Base-by-base conservation (phyloP, 92 coral and sea anemone genomes). In the Epizoanthus ramosus region DNA sequence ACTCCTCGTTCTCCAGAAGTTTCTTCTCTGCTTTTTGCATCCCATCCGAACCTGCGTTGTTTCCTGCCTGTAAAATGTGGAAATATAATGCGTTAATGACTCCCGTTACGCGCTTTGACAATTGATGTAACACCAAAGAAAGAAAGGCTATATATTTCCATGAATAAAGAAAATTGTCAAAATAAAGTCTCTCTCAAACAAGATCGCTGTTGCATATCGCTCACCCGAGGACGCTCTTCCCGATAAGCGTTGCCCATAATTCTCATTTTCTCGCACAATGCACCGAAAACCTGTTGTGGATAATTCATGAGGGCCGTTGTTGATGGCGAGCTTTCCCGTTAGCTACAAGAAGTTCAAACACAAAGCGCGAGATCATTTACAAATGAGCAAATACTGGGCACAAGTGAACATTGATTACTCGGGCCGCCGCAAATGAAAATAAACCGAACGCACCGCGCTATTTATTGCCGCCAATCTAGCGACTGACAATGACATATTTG, bases 1-100 rank as follows among this genome's bases (percentile, higher is more conserved):
- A 90, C 33, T 89, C 92, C 69, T 94, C 97, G 72, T 94, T 97
- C 59, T 97, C 99, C 73, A 94, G 98, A 2, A 97, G 93, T 81
- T 97, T 90, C 85, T 84, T 90, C 87, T 94, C 98, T 14, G 98
- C 85, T 57, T 92, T 94, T 80, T 89, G 88, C 68, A 80, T 71
- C 12, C 89, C 92, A 23, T 72, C n/a, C 19, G 89, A 64, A 65
- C 57, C 83, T 3, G 82, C 73, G 35, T 67, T 77, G 53, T 68
- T 84, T 71, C 97, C 97, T 71, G 83, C 83, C 89, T 84, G 68
- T 9, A 87, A 77, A 10, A 57, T 57, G 37, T 71, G 73, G n/a
- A 14, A 39, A 16, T 41, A 37, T 67, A 21, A 75, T n/a, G 47
- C 22, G 8, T 52, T 35, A 22, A 17, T 57, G 33, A 25, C 52